A percentile compares a stretch with the other conserved stretches of the same genome.
Conservation (phyloP, 1,140 invertebrate species). For the Drosophila tani region DNA sequence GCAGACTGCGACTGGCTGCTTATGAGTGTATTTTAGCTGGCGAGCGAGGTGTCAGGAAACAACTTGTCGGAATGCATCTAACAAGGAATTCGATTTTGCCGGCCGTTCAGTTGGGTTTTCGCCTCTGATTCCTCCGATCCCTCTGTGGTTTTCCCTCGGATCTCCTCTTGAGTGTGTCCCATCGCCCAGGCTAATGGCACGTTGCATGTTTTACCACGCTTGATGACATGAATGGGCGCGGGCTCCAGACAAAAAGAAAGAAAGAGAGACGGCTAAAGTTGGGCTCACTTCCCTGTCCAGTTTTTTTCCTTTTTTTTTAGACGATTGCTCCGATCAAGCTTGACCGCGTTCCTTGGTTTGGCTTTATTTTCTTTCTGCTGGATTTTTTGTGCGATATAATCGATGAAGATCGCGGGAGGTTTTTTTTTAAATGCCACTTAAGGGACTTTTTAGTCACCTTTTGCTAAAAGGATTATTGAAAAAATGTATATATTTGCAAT, state of each 20-base stretch:
- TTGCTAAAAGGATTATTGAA: neutral
- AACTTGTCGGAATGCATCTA: constrained; percentile 85
- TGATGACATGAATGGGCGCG: constrained; percentile 84
- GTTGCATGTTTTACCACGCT: constrained; percentile 84
- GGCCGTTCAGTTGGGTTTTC: constrained; percentile 55
- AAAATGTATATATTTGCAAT: neutral
- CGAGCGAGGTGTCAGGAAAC: constrained; percentile 82
- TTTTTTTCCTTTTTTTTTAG: constrained; percentile 6
- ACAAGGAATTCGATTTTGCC: constrained; percentile 85
- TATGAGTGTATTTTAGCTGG: constrained; percentile 75
- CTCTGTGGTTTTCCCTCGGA: constrained; percentile 5
- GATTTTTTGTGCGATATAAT: constrained; percentile 37
- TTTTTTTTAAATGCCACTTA: constrained; percentile 1
- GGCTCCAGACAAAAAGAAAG: constrained; percentile 57
- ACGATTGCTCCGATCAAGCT: constrained; percentile 31
- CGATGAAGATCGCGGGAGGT: constrained; percentile 1
- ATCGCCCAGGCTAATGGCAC: constrained; percentile 78
- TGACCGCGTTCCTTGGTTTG: constrained; percentile 32
- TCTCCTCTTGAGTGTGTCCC: constrained; percentile 22
- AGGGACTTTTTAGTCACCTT: constrained; percentile 26
- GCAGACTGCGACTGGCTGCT: constrained; percentile 38
- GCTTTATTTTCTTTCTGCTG: constrained; percentile 1
- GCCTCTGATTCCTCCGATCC: constrained; percentile 30
- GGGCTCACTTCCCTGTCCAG: constrained; percentile 60
- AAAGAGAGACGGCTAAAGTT: constrained; percentile 22